Percentiles rank a stretch among this genome's conserved stretches.
Evolutionary conservation across 1,140 invertebrate species (phyloP).

Genomic region (Centruroides sculpturatus): DNA sequence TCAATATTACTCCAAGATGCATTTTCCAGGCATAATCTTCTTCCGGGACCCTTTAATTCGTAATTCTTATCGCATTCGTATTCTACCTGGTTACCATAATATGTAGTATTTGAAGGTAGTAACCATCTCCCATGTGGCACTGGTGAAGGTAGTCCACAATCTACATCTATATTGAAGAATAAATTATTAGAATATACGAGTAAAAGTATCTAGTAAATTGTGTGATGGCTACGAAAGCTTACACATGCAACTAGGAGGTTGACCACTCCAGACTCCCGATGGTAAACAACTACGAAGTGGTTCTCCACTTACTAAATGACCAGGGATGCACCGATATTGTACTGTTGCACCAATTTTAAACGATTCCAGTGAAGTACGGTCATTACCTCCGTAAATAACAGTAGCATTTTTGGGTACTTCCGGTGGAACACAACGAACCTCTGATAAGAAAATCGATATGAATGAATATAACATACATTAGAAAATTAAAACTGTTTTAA

Average conservation of each 20-base stretch:
- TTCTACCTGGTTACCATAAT: conserved; percentile 64
- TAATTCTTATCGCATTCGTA: conserved; percentile 72
- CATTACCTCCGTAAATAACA: conserved; percentile 73
- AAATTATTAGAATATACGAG: neutral
- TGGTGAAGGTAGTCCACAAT: conserved; percentile 20
- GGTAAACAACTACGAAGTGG: conserved; percentile 21
- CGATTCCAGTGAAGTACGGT: conserved; percentile 41
- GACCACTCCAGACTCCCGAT: conserved; percentile 36
- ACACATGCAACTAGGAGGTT: conserved; percentile 43
- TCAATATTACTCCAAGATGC: conserved; percentile 56
- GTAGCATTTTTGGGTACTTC: conserved; percentile 63
- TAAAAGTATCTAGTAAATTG: neutral
- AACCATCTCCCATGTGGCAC: conserved; percentile 20
- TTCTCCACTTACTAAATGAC: conserved; percentile 55
- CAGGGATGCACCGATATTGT: conserved; percentile 76
- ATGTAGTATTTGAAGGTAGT: conserved; percentile 37
- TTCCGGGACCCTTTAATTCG: conserved; percentile 42
- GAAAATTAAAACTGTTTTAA: neutral
- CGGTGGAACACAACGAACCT: conserved; percentile 72
- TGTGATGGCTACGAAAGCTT: conserved; percentile 2
- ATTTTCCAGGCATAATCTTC: conserved; percentile 52
- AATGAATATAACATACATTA: too few species aligned
- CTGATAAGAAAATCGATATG: conserved; percentile 30
- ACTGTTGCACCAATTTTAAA: conserved; percentile 74
- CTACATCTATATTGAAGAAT: conserved; percentile 17